A percentile compares a stretch with the other conserved stretches of the same genome.
Conservation (phyloP, 2,888 invertebrate species). For the Disparrhopalites patrizii region DNA sequence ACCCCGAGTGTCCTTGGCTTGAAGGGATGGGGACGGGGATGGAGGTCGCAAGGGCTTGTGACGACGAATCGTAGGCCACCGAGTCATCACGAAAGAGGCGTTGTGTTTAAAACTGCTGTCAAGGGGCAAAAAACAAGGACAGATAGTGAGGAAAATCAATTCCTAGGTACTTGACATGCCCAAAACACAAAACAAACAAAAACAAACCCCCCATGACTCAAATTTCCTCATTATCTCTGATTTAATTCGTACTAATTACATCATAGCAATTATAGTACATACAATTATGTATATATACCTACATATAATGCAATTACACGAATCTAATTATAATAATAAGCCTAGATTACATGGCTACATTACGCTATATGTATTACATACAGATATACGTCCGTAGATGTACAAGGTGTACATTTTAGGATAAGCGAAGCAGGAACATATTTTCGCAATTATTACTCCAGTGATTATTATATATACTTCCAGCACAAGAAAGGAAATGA, state of each 20-base stretch:
- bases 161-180: neutral
- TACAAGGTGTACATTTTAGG: too few species aligned
- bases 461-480: too few species aligned
- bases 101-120: slow-evolving; percentile 81
- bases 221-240: neutral
- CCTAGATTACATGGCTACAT: too few species aligned
- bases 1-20: slow-evolving; percentile 45
- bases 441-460: too few species aligned
- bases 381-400: too few species aligned
- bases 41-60: slow-evolving; percentile 75
- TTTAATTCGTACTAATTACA: neutral
- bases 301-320: neutral
- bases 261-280: neutral
- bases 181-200: neutral
- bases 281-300: neutral
- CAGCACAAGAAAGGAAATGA: too few species aligned
- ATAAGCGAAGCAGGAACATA: too few species aligned
- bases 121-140: too few species aligned
- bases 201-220: neutral
- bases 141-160: too few species aligned
- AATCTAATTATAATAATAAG: too few species aligned
- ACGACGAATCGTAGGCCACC: slow-evolving; percentile 79
- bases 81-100: slow-evolving; percentile 79
- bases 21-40: slow-evolving; percentile 63
- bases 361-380: too few species aligned